Conservation (phyloP, 92 coral and sea anemone genomes). For the Bergia sp. region DNA sequence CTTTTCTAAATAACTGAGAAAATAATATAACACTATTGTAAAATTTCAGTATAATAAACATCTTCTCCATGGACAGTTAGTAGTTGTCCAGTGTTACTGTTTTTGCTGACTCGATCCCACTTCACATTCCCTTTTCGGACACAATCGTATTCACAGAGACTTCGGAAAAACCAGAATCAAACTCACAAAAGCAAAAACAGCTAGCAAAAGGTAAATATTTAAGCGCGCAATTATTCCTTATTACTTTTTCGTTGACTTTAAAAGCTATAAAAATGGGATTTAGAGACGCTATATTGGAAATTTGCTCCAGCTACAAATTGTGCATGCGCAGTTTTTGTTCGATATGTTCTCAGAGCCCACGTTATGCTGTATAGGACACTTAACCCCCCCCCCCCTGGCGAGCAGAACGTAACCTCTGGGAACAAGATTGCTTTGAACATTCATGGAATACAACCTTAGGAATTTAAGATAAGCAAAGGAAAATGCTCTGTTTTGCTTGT, state of each 20-base stretch:
- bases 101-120: not conserved
- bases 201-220: not conserved
- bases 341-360: not conserved
- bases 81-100: not conserved
- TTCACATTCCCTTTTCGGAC: not conserved
- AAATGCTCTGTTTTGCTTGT: not conserved
- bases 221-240: not conserved
- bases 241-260: not conserved
- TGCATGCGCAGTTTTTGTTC: not conserved
- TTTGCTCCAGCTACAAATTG: not conserved
- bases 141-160: not conserved
- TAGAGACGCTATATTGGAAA: not conserved
- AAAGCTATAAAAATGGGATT: not conserved
- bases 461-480: not conserved
- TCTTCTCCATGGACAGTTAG: not conserved
- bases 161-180: not conserved
- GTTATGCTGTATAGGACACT: too few relatives aligned
- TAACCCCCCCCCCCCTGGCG: too few relatives aligned
- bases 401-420: not conserved
- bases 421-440: slow-evolving; percentile 1
- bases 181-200: slow-evolving; percentile 2
- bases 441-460: not conserved
- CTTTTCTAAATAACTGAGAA: not conserved
- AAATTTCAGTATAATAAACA: not conserved
- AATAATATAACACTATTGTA: slow-evolving; percentile 8